Conservation (phyloP, 2,113 vertebrate species). For the Meleagris gallopavo region DNA sequence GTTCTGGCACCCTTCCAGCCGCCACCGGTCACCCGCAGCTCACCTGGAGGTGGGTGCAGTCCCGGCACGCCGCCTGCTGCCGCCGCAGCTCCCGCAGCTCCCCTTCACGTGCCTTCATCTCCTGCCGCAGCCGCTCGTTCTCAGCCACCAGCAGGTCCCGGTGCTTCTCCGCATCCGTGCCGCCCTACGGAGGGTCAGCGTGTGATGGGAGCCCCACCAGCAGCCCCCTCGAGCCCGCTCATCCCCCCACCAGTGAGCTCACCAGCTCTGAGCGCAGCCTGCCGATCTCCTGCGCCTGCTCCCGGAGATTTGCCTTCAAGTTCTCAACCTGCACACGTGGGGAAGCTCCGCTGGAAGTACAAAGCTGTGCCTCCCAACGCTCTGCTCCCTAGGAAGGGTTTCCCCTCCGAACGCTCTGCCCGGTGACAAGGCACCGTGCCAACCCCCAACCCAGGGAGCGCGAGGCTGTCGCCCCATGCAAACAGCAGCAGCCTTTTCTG, state of each 20-base stretch:
- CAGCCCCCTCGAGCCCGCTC: not conserved
- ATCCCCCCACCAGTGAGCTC: conserved; percentile 28
- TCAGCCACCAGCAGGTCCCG: conserved; percentile 89
- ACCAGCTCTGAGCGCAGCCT: conserved; percentile 89
- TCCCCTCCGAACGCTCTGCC: not conserved
- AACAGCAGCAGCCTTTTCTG: not conserved
- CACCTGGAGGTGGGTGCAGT: conserved; percentile 85
- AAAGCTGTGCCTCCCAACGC: not conserved
- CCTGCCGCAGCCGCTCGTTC: conserved; percentile 89
- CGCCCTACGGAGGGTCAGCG: conserved; percentile 77
- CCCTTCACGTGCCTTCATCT: conserved; percentile 83
- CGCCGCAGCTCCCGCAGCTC: conserved; percentile 76
- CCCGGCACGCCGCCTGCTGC: conserved; percentile 54
- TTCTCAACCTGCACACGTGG: conserved; percentile 82
- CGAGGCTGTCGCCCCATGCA: not conserved
- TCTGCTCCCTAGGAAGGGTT: not conserved
- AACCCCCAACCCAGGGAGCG: accelerated
- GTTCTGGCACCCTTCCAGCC: accelerated
- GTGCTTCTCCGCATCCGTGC: conserved; percentile 93
- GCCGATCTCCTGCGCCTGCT: conserved; percentile 89
- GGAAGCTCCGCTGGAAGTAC: not conserved
- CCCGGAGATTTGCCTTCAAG: conserved; percentile 87
- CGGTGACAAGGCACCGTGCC: no score
- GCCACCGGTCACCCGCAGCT: accelerated
- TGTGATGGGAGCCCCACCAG: no score